Evolutionary conservation across 2,888 invertebrate species (phyloP), one percentile per base, ranked within the genome.

Genomic region (Cephus pulcher): DNA sequence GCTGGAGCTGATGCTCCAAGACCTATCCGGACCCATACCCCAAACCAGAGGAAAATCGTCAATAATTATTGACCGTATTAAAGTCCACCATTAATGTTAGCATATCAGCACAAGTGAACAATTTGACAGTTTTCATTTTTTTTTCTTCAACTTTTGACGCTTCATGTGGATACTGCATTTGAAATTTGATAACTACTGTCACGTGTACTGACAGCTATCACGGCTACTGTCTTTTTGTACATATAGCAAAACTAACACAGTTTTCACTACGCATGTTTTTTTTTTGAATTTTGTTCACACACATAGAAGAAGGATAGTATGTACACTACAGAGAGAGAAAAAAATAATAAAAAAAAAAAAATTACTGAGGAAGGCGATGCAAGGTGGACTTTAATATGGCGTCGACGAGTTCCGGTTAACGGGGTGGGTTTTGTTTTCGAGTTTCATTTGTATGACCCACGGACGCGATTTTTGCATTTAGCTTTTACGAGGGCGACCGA

Each of bases 311-410:
- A 77, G 30, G 74, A 76, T 30, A 40, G 32, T 77, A 34, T 40
- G 37, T 35, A 71, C 15, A 77, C 32, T 40, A 71, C 11, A 74
- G 37, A 74, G 34, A 35, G 9, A 74, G 15, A 74, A 35, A 30
- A 74, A 15, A 35, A 74, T 15, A 34, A 32, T 23, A 12, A 77
- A 76, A 77, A 76, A 81, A 75, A 80, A 73, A 83, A 78, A 80
- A 74, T 15, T 75, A 77, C 78, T 78, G 69, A 56, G 78, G 74
- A 75, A 76, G 78, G 78, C 79, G 81, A 80, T 80, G 83, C 78
- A 84, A 86, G 92, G 92, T 92, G 92, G 93, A 93, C 93, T 92
- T 92, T 92, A 92, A 92, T 90, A 90, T 90, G 89, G 90, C 90
- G 89, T 89, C 89, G 90, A 90, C 88, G 83, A 87, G 84, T 86